phyloP scores from a whole-genome alignment of 2,797 vertebrate species.

The Smutsia gigantea region DNA sequence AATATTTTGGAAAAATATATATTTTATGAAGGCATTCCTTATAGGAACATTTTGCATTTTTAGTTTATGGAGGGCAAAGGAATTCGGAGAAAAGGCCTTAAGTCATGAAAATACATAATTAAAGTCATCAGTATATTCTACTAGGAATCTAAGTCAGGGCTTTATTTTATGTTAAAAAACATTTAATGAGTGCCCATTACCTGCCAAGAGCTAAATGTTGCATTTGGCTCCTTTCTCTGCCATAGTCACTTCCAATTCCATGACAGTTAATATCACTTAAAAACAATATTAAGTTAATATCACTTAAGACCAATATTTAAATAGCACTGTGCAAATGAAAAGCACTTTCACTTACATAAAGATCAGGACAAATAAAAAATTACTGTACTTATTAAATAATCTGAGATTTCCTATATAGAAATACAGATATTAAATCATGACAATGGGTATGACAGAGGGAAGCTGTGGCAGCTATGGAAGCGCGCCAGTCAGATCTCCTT shows the following conservation, averaged over 20 bases:
- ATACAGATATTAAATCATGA: not conserved
- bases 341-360: not conserved
- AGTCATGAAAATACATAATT: constrained; percentile 1
- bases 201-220: not conserved
- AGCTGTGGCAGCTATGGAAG: not conserved
- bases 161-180: not conserved
- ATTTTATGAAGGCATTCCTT: not conserved
- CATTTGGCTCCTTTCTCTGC: not conserved
- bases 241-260: not conserved
- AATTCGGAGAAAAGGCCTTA: not conserved
- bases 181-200: not conserved
- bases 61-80: not conserved
- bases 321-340: not conserved
- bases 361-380: not conserved
- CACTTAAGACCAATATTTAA: not conserved
- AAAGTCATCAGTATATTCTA: not conserved
- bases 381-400: not conserved
- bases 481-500: not conserved
- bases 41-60: not conserved
- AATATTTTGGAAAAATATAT: not conserved
- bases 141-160: not conserved
- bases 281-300: not conserved
- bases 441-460: not conserved
- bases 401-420: not conserved
- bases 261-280: not conserved